Percentiles rank a stretch among this genome's conserved stretches.
These are phyloP conservation scores for Holocentrus rufus DNA, from an alignment of 2,797 vertebrate species.

Conservation along the genomic window DNA sequence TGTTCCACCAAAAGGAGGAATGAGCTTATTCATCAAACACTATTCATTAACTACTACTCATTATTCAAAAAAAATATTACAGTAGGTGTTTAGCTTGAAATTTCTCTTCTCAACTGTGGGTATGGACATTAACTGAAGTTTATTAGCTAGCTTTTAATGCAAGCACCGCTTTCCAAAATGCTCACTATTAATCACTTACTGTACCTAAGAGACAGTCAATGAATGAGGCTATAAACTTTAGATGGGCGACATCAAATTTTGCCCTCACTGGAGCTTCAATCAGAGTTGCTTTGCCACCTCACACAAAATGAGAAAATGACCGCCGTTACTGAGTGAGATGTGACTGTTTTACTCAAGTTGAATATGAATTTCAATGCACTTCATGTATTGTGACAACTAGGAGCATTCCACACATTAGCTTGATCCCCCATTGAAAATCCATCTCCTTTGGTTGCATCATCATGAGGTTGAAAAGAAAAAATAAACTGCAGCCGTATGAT, in stretches of 20 bases:
- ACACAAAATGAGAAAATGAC: too few relatives aligned
- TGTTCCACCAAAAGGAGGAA: too few relatives aligned
- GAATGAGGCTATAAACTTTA: constrained; percentile 29
- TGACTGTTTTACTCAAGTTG: constrained; percentile 32
- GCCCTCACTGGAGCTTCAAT: constrained; percentile 21
- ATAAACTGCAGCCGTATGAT: constrained; percentile 21
- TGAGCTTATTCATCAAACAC: too few relatives aligned
- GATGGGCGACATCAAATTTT: constrained; percentile 33
- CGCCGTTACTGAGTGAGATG: too few relatives aligned
- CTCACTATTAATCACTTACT: not conserved
- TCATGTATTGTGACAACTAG: constrained; percentile 22
- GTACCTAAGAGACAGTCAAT: not conserved
- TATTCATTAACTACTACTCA: too few relatives aligned
- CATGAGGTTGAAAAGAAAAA: constrained; percentile 2
- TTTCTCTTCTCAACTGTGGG: too few relatives aligned
- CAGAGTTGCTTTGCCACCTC: not conserved
- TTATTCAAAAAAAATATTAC: too few relatives aligned
- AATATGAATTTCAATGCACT: constrained; percentile 50
- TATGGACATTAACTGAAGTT: too few relatives aligned
- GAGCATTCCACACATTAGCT: constrained; percentile 27
- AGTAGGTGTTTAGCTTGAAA: too few relatives aligned
- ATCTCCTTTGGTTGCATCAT: not conserved
- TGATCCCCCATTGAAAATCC: constrained; percentile 29
- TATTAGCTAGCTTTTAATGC: too few relatives aligned
- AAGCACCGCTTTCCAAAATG: too few relatives aligned